Conservation (phyloP, 1,140 invertebrate genomes). For the Drosophila quadrilineata region DNA sequence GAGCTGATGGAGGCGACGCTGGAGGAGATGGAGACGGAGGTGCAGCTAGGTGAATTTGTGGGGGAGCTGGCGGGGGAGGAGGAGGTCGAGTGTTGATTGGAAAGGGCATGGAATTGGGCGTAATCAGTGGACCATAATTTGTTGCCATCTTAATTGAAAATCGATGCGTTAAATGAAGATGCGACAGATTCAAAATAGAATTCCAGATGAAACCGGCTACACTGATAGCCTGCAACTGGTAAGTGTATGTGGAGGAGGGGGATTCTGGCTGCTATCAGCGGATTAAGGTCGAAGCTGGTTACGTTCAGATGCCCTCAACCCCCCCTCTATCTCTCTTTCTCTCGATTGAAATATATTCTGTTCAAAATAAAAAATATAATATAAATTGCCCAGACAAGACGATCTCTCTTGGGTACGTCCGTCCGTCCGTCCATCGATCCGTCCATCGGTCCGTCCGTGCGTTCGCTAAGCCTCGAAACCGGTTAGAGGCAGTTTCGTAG, state of each 20-base stretch:
- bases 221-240: constrained; percentile 47
- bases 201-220: constrained; percentile 41
- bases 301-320: constrained; percentile 21
- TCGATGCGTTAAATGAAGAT: constrained; percentile 45
- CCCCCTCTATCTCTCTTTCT: too few species aligned
- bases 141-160: constrained; percentile 55
- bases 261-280: constrained; percentile 48
- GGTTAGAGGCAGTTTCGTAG: constrained; percentile 47
- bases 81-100: too few species aligned
- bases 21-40: background rate
- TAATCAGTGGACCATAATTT: constrained; percentile 44
- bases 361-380: too few species aligned
- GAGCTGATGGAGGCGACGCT: background rate
- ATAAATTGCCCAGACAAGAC: too few species aligned
- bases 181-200: background rate
- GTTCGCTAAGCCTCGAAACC: constrained; percentile 31
- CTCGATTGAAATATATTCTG: too few species aligned
- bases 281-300: constrained; percentile 66
- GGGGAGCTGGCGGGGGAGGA: too few species aligned
- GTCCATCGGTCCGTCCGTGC: background rate
- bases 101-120: too few species aligned
- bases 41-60: too few species aligned
- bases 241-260: constrained; percentile 37
- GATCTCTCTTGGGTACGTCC: too few species aligned
- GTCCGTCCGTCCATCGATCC: too few species aligned